Conservation (phyloP, 2,888 invertebrate genomes). For the Hydraecia micacea region DNA sequence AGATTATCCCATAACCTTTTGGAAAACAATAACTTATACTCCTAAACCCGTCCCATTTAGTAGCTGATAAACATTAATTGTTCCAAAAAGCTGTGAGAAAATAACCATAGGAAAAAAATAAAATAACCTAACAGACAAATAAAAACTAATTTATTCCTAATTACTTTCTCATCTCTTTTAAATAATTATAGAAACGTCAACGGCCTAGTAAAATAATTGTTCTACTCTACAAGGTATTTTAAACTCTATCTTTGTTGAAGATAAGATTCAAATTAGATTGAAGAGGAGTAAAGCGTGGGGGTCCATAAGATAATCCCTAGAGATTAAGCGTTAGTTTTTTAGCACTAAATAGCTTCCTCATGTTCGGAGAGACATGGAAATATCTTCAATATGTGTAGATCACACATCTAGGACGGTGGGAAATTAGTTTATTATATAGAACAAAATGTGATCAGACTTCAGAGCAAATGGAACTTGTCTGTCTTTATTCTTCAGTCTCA, state of each 20-base stretch:
- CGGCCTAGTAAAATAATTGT: slow-evolving; percentile 47
- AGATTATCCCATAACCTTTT: background rate
- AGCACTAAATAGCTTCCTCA: slow-evolving; percentile 68
- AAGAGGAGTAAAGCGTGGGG: slow-evolving; percentile 51
- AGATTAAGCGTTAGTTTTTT: slow-evolving; percentile 71
- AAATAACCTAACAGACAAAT: slow-evolving; percentile 32
- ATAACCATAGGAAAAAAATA: slow-evolving; percentile 5
- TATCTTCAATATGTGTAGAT: slow-evolving; percentile 65
- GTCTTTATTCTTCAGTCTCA: too few species aligned
- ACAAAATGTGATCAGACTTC: background rate
- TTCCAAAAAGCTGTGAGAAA: slow-evolving; percentile 46
- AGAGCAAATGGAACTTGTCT: background rate
- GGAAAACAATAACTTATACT: slow-evolving; percentile 10
- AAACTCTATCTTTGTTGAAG: background rate
- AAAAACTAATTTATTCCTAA: slow-evolving; percentile 39
- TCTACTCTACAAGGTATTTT: slow-evolving; percentile 21
- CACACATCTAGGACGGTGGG: slow-evolving; percentile 32
- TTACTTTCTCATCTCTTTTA: slow-evolving; percentile 36
- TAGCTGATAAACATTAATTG: slow-evolving; percentile 24
- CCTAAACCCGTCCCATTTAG: slow-evolving; percentile 21
- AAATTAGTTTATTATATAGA: slow-evolving; percentile 13
- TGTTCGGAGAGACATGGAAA: slow-evolving; percentile 60
- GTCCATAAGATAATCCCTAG: slow-evolving; percentile 75
- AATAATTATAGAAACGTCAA: slow-evolving; percentile 54
- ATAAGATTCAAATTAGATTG: slow-evolving; percentile 39